Percentiles rank a stretch among this genome's conserved stretches.
These are phyloP conservation scores for Polylopha cassiicola DNA, from an alignment of 2,888 invertebrate species.

Conservation along the genomic window DNA sequence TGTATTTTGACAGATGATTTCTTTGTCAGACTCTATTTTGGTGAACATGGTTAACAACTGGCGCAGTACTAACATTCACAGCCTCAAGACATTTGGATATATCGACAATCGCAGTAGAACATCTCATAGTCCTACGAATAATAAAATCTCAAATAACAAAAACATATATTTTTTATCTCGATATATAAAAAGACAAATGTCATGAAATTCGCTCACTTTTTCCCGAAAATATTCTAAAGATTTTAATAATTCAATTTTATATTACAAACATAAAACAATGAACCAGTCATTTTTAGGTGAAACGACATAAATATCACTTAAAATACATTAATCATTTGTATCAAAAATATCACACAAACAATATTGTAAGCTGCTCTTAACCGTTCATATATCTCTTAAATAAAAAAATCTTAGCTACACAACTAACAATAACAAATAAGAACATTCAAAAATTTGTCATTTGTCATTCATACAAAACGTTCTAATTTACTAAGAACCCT, in stretches of 20 bases:
- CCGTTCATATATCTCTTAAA: conserved; percentile 6
- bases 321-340: conserved; percentile 4
- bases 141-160: conserved; percentile 1
- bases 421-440: conserved; percentile 5
- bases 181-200: conserved; percentile 33
- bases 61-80: conserved; percentile 46
- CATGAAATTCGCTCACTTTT: conserved; percentile 51
- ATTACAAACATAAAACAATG: conserved; percentile 16
- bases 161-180: neutral
- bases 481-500: conserved; percentile 15
- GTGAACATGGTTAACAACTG: conserved; percentile 39
- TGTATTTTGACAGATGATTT: conserved; percentile 7
- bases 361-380: conserved; percentile 8
- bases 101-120: no score
- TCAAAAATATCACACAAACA: conserved; percentile 12
- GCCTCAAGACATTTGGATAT: conserved; percentile 39
- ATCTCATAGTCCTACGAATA: conserved; percentile 1
- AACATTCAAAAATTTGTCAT: conserved; percentile 13
- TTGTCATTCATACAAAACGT: conserved; percentile 9
- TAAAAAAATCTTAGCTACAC: conserved; percentile 9
- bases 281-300: conserved; percentile 16
- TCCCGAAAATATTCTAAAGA: conserved; percentile 25
- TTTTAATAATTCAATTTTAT: conserved; percentile 9
- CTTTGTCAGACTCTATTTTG: conserved; percentile 27
- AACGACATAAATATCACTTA: neutral